Conservation (phyloP, 2,888 invertebrate species). For the Limnephilus lunatus region DNA sequence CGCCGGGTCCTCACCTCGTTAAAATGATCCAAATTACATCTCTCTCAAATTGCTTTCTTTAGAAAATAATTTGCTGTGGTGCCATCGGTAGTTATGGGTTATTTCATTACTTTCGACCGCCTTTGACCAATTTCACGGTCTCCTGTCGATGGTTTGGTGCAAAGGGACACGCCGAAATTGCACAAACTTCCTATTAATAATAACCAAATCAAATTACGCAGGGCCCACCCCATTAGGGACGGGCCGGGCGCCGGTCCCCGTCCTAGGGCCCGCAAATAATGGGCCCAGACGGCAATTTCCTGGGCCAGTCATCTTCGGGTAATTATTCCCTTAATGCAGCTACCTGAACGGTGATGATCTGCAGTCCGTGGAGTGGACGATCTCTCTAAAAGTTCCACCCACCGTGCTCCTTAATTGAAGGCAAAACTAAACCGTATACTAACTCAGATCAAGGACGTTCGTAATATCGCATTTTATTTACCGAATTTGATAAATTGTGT, state of each 20-base stretch:
- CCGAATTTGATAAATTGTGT: no score
- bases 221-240: constrained; percentile 66
- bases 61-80: not conserved
- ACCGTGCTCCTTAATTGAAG: not conserved
- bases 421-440: not conserved
- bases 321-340: constrained; percentile 40
- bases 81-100: not conserved
- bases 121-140: constrained; percentile 10
- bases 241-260: constrained; percentile 70
- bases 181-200: constrained; percentile 60
- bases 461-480: not conserved
- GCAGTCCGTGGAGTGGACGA: not conserved
- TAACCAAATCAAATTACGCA: constrained; percentile 57
- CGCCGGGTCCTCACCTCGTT: not conserved
- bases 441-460: not conserved
- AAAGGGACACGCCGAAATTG: constrained; percentile 50
- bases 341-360: constrained; percentile 33
- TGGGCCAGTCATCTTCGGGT: constrained; percentile 70
- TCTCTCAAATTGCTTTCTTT: constrained; percentile 22
- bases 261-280: constrained; percentile 74
- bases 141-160: not conserved
- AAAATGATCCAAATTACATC: not conserved
- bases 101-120: not conserved
- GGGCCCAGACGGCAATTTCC: constrained; percentile 75
- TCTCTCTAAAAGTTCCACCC: not conserved